These are phyloP conservation scores for Gobio gobio DNA, from an alignment of 2,113 vertebrate genomes.

Conservation along the genomic window DNA sequence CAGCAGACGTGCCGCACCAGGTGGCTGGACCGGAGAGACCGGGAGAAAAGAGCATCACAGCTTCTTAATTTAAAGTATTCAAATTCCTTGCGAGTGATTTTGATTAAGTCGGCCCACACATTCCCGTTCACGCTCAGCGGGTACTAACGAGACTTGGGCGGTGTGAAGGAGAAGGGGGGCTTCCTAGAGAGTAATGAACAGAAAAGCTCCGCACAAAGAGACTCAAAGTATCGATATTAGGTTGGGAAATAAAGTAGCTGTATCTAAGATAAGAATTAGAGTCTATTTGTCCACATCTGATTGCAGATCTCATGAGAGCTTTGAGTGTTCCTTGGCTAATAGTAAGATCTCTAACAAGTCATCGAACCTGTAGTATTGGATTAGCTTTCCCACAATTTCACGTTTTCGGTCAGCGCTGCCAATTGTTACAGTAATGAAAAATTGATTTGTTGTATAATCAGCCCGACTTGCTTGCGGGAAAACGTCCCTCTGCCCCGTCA, in stretches of 20 bases:
- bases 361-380: conserved; percentile 30
- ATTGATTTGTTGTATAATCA: conserved; percentile 56
- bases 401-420: not conserved
- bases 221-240: not conserved
- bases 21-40: conserved; percentile 36
- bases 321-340: conserved; percentile 23
- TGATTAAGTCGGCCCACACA: conserved; percentile 42
- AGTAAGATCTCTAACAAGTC: conserved; percentile 35
- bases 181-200: not conserved
- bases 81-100: conserved; percentile 41
- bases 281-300: conserved; percentile 12
- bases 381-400: conserved; percentile 30
- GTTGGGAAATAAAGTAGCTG: not conserved
- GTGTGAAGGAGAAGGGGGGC: conserved; percentile 5
- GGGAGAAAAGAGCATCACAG: conserved; percentile 1
- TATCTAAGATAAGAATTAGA: conserved; percentile 32
- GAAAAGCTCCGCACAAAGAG: not conserved
- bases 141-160: conserved; percentile 1
- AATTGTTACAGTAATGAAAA: conserved; percentile 58
- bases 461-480: conserved; percentile 26
- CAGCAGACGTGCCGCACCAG: not conserved
- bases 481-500: not conserved
- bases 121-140: conserved; percentile 7
- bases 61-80: conserved; percentile 45
- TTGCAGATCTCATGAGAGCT: conserved; percentile 1